Evolutionary conservation across 1,140 invertebrate species (phyloP).

Genomic region (Drosophila tristis): DNA sequence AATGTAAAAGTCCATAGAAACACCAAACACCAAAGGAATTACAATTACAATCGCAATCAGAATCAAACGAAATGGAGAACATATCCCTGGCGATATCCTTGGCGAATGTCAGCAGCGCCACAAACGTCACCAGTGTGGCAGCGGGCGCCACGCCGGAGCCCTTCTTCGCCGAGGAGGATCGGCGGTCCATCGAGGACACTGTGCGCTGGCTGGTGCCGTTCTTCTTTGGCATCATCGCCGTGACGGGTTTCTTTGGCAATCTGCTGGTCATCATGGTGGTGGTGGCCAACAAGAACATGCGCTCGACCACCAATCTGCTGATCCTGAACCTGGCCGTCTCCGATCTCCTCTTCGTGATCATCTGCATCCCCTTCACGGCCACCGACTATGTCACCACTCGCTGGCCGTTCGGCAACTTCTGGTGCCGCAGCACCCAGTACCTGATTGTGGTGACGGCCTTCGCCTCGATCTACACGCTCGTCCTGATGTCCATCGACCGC

Average conservation of each 20-base stretch:
- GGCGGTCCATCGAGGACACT: conserved; percentile 36
- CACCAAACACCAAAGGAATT: conserved; percentile 8
- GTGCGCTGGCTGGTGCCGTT: conserved; percentile 89
- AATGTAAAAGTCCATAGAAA: conserved; percentile 33
- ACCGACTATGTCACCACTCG: conserved; percentile 92
- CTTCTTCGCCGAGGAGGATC: conserved; percentile 42
- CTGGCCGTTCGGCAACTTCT: conserved; percentile 95
- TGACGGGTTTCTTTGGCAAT: conserved; percentile 95
- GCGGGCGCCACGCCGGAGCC: neutral
- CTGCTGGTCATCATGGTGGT: conserved; percentile 93
- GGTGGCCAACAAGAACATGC: conserved; percentile 93
- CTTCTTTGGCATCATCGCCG: conserved; percentile 94
- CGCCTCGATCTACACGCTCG: conserved; percentile 97
- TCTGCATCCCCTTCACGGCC: conserved; percentile 97
- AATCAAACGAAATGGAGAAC: conserved; percentile 45
- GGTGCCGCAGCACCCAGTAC: conserved; percentile 93
- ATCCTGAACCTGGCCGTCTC: conserved; percentile 95
- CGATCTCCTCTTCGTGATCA: conserved; percentile 96
- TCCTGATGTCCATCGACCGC: conserved; percentile 97
- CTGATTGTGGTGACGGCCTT: conserved; percentile 95
- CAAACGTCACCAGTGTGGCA: neutral
- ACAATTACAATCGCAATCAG: conserved; percentile 19
- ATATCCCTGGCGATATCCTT: conserved; percentile 2
- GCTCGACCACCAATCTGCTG: conserved; percentile 96
- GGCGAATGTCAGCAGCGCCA: conserved; percentile 18